Evolutionary conservation across 2,797 vertebrate genomes (phyloP), one percentile per base, ranked within the genome.

Genomic region (Alca torda): DNA sequence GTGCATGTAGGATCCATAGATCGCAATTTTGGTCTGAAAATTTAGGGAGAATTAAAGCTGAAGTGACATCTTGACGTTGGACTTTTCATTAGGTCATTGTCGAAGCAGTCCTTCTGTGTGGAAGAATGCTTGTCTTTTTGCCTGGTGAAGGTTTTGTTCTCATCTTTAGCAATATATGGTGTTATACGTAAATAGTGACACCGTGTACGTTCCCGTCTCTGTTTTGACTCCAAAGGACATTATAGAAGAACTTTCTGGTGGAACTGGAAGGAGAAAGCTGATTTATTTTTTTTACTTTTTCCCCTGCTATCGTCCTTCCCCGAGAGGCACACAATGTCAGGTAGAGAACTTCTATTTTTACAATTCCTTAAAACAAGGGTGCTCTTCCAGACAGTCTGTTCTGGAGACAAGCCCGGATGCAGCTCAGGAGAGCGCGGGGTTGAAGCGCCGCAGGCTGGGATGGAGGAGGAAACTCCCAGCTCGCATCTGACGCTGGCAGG

Each of bases 11-110:
- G 18, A 43, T 37, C 76, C 48, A 4, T 5, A 51, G 45, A 7
- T 45, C 33, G 25, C 16, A 21, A 25, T 69, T 46, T 56, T 39
- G 48, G 2, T 41, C 41, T 82, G 61, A 16, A n/a, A 31, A n/a
- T 26, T 39, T 8, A 0, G 30, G 31, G 45, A 72, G 16, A 53
- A 26, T 69, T 64, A 23, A 60, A 88, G 50, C 48, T 85, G 6
- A 16, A 13, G 41, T 54, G 60, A 12, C 39, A 31, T 39, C 30
- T 41, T 50, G 13, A 9, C 25, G 0, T 31, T 33, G n/a, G 54
- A 5, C 5, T 6, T 43, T 33, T 9, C 6, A 1, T 51, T 5
- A 11, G 54, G 6, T 19, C 5, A 1, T 23, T 64, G 61, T 21
- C 46, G 70, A 79, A 75, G 81, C 54, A 35, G 45, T 18, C 39